A percentile compares a stretch with the other conserved stretches of the same genome.
phyloP scores from a whole-genome alignment of 2,888 invertebrate genomes.

The Helleia helle region DNA sequence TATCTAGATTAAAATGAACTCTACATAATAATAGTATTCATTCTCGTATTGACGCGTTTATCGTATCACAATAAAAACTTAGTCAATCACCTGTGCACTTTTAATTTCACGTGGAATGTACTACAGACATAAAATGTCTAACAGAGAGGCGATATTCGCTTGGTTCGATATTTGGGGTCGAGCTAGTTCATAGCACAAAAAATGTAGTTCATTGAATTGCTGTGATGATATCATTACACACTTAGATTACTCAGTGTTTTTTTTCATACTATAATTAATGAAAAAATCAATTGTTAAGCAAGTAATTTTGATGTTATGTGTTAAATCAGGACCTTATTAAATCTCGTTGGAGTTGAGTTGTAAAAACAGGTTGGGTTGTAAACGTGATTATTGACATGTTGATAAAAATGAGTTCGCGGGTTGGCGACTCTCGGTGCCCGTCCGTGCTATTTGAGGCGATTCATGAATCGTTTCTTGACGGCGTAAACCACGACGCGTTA shows the following conservation, averaged over 20 bases:
- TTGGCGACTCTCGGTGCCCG: constrained; percentile 25
- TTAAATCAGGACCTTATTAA: too few species aligned
- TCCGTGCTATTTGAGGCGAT: constrained; percentile 14
- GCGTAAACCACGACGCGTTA: constrained; percentile 21
- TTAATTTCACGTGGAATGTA: constrained; percentile 4
- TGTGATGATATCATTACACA: background rate
- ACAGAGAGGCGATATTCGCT: constrained; percentile 7
- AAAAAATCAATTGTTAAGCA: too few species aligned
- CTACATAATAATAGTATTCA: too few species aligned
- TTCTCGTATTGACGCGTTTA: too few species aligned
- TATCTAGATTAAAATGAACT: too few species aligned
- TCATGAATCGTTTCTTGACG: constrained; percentile 14
- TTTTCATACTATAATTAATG: too few species aligned
- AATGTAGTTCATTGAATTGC: constrained; percentile 8
- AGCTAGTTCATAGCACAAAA: constrained; percentile 6
- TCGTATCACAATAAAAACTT: too few species aligned
- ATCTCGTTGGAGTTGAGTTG: background rate
- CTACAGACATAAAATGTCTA: background rate
- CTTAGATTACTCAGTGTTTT: too few species aligned
- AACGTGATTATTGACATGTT: constrained; percentile 5
- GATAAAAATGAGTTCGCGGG: constrained; percentile 7
- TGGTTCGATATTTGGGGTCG: constrained; percentile 3
- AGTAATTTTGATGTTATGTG: too few species aligned
- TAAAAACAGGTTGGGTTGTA: constrained; percentile 2
- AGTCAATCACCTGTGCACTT: constrained; percentile 5